Evolutionary conservation across 2,113 vertebrate genomes (phyloP), one percentile per base, ranked within the genome.

Genomic region (human): DNA sequence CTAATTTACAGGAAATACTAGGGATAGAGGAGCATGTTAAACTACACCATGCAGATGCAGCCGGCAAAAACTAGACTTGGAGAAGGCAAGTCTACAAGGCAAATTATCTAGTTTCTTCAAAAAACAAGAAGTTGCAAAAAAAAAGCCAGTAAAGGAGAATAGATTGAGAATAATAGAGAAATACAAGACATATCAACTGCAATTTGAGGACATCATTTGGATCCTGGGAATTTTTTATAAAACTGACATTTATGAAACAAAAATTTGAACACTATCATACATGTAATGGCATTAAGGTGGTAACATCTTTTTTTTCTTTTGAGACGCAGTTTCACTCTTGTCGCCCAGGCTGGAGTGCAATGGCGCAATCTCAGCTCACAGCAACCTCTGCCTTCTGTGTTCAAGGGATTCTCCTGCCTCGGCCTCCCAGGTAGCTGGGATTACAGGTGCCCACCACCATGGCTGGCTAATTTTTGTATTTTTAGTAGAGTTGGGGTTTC

Each of bases 81-180:
- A 45, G 32, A 64, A 89, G 88, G 38, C 43, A 43, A 43, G 43
- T 45, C 30, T 48, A 32, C 1, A 22, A 82, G 76, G 66, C 55
- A 89, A 93, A 85, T 25, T 52, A 85, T 10, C 17, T 72, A 64
- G 11, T 85, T 85, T 93, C 80, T 80, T 85, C 6, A 73, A 85
- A 90, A 93, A 78, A 66, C 75, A 89, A 43, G 38, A 88, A 55
- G 48, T 50, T 76, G 48, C 23, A 5, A 91, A 64, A 96, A 96
- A 38, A 76, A 90, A 81, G 27, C 27, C 12, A 22, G 52, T 25
- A 40, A 85, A 48, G 64, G 66, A 79, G 18, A 64, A 89, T 23
- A 68, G 43, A 93, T 5, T 73, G 52, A 93, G 55, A 40, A 3
- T 68, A 64, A 89, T 23, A 50, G n/a, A 95, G 45, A 48, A 3